Evolutionary conservation across 2,797 vertebrate genomes (phyloP).

Genomic region (Phylloscopus collybita): DNA sequence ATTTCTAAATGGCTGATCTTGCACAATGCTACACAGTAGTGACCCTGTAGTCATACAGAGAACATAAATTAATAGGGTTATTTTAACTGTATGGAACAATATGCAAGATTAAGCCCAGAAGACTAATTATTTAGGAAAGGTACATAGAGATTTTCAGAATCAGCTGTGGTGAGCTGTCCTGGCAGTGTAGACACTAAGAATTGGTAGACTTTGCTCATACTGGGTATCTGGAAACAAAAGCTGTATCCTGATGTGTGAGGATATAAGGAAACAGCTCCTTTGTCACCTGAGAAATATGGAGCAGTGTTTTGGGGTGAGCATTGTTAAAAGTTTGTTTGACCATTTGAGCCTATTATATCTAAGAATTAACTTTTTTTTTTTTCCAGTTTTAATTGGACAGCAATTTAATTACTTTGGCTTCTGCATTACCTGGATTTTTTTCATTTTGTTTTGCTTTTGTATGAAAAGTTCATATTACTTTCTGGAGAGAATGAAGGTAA

Average conservation of each 20-base stretch:
- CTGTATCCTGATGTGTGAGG: not conserved
- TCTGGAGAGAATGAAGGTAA: not conserved
- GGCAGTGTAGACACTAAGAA: not conserved
- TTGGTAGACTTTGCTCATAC: not conserved
- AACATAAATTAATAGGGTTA: not conserved
- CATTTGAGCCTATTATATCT: not conserved
- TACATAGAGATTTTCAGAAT: not conserved
- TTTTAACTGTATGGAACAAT: not conserved
- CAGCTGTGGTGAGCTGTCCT: not conserved
- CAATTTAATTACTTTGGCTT: not conserved
- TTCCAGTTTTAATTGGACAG: not conserved
- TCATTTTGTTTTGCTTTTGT: not conserved
- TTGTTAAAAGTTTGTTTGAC: not conserved
- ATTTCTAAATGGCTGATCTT: not conserved
- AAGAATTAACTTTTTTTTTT: not conserved
- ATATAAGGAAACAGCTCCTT: not conserved
- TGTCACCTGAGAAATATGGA: not conserved
- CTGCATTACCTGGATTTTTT: not conserved
- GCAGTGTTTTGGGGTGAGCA: not conserved
- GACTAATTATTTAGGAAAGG: not conserved
- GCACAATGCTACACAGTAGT: not conserved
- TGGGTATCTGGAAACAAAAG: not conserved
- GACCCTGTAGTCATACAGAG: not conserved
- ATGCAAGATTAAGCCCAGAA: not conserved
- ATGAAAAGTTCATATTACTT: not conserved